These are phyloP conservation scores for Bovichtus diacanthus DNA, from an alignment of 2,797 vertebrate species.

Conservation along the genomic window DNA sequence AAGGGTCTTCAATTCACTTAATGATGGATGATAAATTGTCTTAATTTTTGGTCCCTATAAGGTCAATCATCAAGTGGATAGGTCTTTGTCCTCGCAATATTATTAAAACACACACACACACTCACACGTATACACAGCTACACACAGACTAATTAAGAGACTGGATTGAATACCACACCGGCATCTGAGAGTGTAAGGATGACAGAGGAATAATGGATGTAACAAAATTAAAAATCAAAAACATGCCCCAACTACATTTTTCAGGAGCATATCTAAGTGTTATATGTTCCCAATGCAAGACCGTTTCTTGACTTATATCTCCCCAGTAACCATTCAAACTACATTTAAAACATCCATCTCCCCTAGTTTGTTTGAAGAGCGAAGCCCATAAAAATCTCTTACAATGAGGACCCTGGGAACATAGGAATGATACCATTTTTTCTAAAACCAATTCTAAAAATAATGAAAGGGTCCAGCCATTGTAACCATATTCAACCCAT, in stretches of 20 bases:
- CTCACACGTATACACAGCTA: background rate
- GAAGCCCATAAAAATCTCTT: no score
- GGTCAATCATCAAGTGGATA: background rate
- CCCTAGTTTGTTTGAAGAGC: no score
- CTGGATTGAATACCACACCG: background rate
- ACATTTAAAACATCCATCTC: no score
- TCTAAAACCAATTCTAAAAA: background rate
- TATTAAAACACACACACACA: background rate
- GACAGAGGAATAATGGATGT: background rate
- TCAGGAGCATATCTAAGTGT: no score
- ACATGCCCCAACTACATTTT: background rate
- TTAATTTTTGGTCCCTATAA: background rate
- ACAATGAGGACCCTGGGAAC: no score
- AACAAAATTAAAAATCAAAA: background rate
- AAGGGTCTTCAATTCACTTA: no score
- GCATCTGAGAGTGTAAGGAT: background rate
- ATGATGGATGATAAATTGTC: no score
- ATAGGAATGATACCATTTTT: no score
- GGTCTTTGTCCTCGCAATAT: background rate
- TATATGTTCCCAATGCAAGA: no score
- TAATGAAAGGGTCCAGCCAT: background rate
- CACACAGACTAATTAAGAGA: background rate
- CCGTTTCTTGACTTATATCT: no score
- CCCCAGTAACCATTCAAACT: no score
- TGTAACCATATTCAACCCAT: background rate